Base-by-base conservation (phyloP, 1,140 invertebrate genomes). In the Zaprionus vittiger region DNA sequence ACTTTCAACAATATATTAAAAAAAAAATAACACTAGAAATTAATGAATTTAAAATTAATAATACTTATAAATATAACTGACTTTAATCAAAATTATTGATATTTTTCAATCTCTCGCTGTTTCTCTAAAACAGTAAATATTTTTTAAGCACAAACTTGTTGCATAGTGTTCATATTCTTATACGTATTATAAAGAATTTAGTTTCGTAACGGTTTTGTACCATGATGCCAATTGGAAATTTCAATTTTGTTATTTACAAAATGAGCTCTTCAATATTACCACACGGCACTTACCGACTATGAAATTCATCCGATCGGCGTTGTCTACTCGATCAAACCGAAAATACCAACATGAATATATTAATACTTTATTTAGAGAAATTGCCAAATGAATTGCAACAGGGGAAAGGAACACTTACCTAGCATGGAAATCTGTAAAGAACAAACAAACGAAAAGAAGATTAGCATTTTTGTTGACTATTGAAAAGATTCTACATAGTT, bases 281-380 rank as follows among this genome's bases (percentile, higher is more conserved):
- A 37, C 81, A 81, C 44, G 73, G 82, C 79, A 89, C 85, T 89
- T 85, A 89, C 85, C 85, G 85, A 55, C 54, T 26, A 4, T 90
- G 72, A 24, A 89, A 89, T 69, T 77, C 70, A 9, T 80, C 67
- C n/a, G 31, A 34, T 34, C 79, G 69, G 38, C 79, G 89, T 9
- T 31, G 12, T 65, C 84, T 89, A 63, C 28, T 17, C 52, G 52
- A 57, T 59, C 15, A 28, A 52, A 56, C 28, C 14, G 20, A 31
- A 61, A 17, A 22, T 14, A 62, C 41, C 28, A 20, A 62, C 4
- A 15, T 24, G 17, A 69, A 70, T 17, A 44, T 9, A 41, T 20
- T 49, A 55, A 31, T 17, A 34, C 9, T 11, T 54, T 7, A 64
- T 38, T 7, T 47, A 54, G n/a, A 59, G 11, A 15, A 5, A n/a